Evolutionary conservation across 2,888 invertebrate species (phyloP).

Genomic region (Dryococelus australis): DNA sequence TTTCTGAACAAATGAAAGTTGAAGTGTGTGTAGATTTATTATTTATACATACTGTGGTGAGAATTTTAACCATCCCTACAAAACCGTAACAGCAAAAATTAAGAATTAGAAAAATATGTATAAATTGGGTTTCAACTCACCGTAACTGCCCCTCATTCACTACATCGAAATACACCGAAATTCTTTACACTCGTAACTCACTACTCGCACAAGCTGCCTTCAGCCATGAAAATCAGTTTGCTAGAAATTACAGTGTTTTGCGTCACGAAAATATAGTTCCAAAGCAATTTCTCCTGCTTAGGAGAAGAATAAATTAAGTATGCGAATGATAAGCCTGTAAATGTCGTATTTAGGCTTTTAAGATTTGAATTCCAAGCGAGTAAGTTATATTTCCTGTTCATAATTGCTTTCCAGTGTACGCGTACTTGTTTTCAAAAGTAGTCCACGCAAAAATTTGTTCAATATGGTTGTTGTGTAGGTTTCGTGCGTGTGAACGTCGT

Average conservation of each 20-base stretch:
- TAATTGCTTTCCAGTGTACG: background rate
- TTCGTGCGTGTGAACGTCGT: background rate
- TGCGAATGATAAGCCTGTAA: background rate
- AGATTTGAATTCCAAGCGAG: background rate
- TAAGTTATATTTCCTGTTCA: background rate
- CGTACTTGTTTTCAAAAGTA: background rate
- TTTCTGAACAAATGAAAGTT: background rate
- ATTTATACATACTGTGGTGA: background rate
- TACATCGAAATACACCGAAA: background rate
- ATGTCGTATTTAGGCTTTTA: background rate
- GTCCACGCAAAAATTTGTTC: background rate
- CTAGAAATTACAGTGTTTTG: background rate
- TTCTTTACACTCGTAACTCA: background rate
- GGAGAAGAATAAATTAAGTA: background rate
- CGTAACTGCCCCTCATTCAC: constrained; percentile 1
- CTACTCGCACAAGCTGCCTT: background rate
- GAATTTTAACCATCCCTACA: background rate
- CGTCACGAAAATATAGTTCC: background rate
- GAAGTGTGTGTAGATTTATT: background rate
- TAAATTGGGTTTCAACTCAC: background rate
- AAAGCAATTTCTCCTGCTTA: background rate
- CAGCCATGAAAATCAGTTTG: background rate
- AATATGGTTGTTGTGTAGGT: background rate
- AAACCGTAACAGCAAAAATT: background rate
- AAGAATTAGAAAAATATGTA: background rate